These are phyloP conservation scores for Astyanax mexicanus DNA, from an alignment of 2,797 vertebrate species.

Conservation along the genomic window DNA sequence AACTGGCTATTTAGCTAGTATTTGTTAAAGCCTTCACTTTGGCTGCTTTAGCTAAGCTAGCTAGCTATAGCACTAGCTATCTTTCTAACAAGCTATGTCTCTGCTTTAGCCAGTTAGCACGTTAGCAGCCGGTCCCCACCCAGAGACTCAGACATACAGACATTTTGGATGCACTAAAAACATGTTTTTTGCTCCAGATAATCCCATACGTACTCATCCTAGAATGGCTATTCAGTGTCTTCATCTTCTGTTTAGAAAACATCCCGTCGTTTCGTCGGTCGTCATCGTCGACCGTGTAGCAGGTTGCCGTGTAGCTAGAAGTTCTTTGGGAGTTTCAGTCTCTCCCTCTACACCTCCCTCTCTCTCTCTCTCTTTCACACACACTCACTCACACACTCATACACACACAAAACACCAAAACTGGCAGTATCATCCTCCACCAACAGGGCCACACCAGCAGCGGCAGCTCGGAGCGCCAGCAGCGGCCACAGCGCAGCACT, in stretches of 20 bases:
- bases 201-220: conserved; percentile 83
- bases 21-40: too few relatives aligned
- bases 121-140: conserved; percentile 57
- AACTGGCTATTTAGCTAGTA: too few relatives aligned
- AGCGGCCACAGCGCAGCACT: too few relatives aligned
- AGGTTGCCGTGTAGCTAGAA: conserved; percentile 78
- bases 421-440: too few relatives aligned
- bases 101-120: not conserved
- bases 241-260: conserved; percentile 79
- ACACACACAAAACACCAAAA: not conserved
- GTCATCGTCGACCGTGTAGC: conserved; percentile 83
- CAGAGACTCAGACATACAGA: conserved; percentile 32
- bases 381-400: not conserved
- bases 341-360: too few relatives aligned
- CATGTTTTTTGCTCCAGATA: too few relatives aligned
- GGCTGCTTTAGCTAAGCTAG: too few relatives aligned
- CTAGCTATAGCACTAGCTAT: too few relatives aligned
- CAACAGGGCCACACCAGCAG: too few relatives aligned
- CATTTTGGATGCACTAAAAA: conserved; percentile 13
- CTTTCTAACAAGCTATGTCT: too few relatives aligned
- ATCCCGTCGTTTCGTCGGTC: conserved; percentile 75
- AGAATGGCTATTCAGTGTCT: conserved; percentile 77
- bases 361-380: not conserved
- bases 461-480: too few relatives aligned
- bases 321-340: conserved; percentile 72